A percentile compares a stretch with the other conserved stretches of the same genome.
phyloP scores from a whole-genome alignment of 1,140 invertebrate genomes.

The Chymomyza costata region DNA sequence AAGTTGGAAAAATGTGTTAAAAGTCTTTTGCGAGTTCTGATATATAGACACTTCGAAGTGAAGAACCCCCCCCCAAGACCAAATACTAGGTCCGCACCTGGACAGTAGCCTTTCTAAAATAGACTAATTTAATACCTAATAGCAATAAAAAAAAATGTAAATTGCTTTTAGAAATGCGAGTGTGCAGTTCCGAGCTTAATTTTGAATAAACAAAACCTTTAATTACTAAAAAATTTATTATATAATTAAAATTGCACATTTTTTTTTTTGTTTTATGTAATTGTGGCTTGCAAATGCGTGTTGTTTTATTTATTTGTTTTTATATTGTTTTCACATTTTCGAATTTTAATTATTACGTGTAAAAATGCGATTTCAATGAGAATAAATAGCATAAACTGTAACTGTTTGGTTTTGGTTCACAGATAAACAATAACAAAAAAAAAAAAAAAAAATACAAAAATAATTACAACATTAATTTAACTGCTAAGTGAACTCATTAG shows the following conservation, averaged over 20 bases:
- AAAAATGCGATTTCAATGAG: constrained; percentile 51
- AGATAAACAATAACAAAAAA: constrained; percentile 27
- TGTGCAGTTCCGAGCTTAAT: constrained; percentile 25
- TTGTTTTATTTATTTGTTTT: constrained; percentile 10
- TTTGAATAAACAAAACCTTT: constrained; percentile 17
- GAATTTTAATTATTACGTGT: constrained; percentile 59
- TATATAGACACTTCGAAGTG: no score
- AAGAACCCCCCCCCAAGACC: no score
- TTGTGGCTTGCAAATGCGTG: constrained; percentile 14
- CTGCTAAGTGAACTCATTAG: constrained; percentile 41
- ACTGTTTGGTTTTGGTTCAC: constrained; percentile 30
- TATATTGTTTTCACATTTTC: constrained; percentile 13
- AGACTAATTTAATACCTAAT: no score
- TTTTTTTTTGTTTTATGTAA: constrained; percentile 30
- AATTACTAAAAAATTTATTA: no score
- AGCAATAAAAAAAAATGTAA: no score
- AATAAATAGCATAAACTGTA: constrained; percentile 39
- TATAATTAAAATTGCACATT: constrained; percentile 14
- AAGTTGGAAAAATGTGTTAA: no score
- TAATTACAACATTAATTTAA: constrained; percentile 29
- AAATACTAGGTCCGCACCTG: no score
- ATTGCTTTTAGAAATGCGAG: no score
- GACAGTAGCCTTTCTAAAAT: no score
- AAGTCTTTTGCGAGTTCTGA: no score
- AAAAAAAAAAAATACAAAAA: constrained; percentile 27